These are phyloP conservation scores for Apteryx mantelli DNA, from an alignment of 2,113 vertebrate genomes.

Conservation along the genomic window DNA sequence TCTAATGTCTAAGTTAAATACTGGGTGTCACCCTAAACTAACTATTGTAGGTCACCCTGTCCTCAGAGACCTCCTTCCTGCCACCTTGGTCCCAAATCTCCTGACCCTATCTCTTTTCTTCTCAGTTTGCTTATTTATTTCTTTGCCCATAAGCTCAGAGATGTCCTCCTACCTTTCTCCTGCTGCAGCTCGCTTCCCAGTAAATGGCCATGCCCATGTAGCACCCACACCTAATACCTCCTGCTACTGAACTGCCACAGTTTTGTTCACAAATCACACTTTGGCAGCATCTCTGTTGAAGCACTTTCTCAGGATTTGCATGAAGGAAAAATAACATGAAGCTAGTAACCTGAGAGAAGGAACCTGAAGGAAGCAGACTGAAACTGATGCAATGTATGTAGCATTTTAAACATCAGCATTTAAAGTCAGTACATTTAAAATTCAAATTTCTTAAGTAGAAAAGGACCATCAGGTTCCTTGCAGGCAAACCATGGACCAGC, in stretches of 20 bases:
- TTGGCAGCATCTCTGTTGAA: neutral
- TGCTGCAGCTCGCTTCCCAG: neutral
- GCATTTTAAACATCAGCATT: neutral
- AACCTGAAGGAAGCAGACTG: accelerated
- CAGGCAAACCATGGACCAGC: neutral
- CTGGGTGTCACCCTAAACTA: neutral
- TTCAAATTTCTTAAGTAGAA: neutral
- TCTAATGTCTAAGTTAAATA: neutral
- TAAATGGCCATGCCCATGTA: neutral
- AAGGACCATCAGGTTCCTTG: neutral
- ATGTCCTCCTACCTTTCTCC: neutral
- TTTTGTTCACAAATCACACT: neutral
- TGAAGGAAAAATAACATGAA: accelerated
- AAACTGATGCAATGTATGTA: accelerated
- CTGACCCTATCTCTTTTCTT: neutral
- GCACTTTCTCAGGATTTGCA: neutral
- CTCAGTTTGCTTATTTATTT: neutral
- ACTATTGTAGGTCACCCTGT: neutral
- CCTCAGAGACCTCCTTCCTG: neutral
- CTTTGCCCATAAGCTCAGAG: neutral
- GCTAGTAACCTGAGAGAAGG: neutral
- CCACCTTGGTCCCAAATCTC: neutral
- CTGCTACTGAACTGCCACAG: too few relatives aligned
- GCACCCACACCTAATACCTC: neutral
- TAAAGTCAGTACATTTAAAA: neutral